phyloP scores from a whole-genome alignment of 2,797 vertebrate genomes.

The Loris lydekkerianus region DNA sequence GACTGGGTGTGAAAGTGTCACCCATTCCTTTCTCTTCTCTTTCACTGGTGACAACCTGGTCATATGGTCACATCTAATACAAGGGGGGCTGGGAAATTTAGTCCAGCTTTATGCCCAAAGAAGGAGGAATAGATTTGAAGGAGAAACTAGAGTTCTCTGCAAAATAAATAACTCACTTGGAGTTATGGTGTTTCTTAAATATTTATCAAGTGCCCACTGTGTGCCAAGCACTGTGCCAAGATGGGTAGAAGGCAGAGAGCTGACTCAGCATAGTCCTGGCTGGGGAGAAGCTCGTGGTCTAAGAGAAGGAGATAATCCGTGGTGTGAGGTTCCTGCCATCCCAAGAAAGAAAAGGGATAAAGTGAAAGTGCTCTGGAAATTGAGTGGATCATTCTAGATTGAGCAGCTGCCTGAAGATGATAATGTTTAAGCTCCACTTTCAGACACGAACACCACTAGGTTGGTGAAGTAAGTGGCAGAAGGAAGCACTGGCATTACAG shows the following conservation, averaged over 20 bases:
- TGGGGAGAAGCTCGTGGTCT: background rate
- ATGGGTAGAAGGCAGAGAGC: background rate
- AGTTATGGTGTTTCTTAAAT: background rate
- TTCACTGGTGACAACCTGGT: background rate
- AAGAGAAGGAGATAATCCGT: background rate
- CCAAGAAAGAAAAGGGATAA: background rate
- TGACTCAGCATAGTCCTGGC: background rate
- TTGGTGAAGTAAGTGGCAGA: background rate
- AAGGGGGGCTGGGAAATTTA: constrained; percentile 13
- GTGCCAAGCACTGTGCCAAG: background rate
- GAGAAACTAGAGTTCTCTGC: background rate
- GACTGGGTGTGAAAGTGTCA: background rate
- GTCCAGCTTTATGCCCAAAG: background rate
- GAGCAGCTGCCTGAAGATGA: background rate
- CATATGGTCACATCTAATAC: background rate
- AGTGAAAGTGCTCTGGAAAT: background rate
- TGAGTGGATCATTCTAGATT: background rate
- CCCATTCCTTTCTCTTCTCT: background rate
- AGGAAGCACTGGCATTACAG: background rate
- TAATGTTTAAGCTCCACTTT: background rate
- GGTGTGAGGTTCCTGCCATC: background rate
- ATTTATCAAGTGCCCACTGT: background rate
- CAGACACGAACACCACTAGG: background rate
- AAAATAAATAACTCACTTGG: background rate
- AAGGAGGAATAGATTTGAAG: background rate